Evolutionary conservation across 2,888 invertebrate genomes (phyloP), one percentile per base, ranked within the genome.

Genomic region (Alsophila aescularia): DNA sequence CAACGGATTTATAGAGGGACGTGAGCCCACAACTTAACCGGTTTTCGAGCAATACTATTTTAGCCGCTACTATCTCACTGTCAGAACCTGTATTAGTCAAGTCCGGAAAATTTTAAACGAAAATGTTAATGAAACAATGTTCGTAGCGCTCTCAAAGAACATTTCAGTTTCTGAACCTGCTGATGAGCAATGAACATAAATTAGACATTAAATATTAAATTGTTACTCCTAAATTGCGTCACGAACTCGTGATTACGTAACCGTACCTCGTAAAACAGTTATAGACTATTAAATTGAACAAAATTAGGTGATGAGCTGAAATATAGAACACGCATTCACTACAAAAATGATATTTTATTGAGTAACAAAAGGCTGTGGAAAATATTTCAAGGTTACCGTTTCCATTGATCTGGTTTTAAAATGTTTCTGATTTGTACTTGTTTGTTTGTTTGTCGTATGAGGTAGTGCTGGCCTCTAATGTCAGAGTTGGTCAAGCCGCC

Each of bases 231-330:
- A 62, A 69, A 65, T 63, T 68, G 61, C 73, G 69, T 72, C 73
- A 43, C 49, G 49, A 54, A 49, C 48, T 54, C 54, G 73, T 60
- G 48, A 45, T 55, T 61, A 64, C 70, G 67, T 74, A 74, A 75
- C 70, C 64, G 66, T 53, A 52, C 61, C 64, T 67, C 70, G 59
- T 77, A 73, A 79, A 75, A 73, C 68, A 69, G 70, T 79, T 73
- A 80, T 66, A 65, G 72, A 63, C 75, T 68, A 75, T 79, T 74
- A 75, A 72, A 75, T 65, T 69, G 66, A 69, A 69, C 69, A 66
- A 65, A 74, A 72, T 71, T 70, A 68, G 63, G 53, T 57, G 64
- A 64, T 62, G 67, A 57, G 50, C 66, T 60, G 55, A 56, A 54
- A 70, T 66, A 60, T 63, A 59, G 60, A 56, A 52, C 55, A 58